Percentiles rank a stretch among this genome's conserved stretches.
phyloP scores from a whole-genome alignment of 2,797 vertebrate species.

The Lagodon rhomboides region DNA sequence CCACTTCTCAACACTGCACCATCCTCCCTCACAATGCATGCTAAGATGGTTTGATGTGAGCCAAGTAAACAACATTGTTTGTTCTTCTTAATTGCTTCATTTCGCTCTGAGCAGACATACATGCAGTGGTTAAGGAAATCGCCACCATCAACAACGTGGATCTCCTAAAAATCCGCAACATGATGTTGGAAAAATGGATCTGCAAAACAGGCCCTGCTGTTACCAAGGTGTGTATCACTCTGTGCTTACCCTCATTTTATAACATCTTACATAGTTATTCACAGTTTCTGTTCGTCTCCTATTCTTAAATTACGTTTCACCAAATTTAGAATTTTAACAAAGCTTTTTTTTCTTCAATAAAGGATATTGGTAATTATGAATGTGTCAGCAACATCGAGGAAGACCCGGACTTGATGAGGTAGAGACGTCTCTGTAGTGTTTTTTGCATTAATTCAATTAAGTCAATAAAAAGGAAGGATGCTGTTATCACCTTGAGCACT shows the following conservation, averaged over 20 bases:
- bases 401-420: constrained; percentile 93
- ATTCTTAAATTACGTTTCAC: neutral
- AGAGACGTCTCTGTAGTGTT: constrained; percentile 4
- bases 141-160: constrained; percentile 92
- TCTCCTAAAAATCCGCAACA: constrained; percentile 90
- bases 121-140: constrained; percentile 90
- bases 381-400: constrained; percentile 85
- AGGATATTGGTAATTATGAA: constrained; percentile 85
- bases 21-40: neutral
- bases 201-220: constrained; percentile 84
- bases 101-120: constrained; percentile 87
- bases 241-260: neutral
- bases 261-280: neutral
- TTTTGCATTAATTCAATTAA: neutral
- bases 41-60: neutral
- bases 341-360: constrained; percentile 15
- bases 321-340: neutral
- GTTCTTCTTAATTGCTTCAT: neutral
- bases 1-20: neutral
- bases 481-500: neutral
- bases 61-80: neutral
- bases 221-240: constrained; percentile 80
- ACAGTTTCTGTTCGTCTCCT: neutral
- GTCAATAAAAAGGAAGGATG: neutral
- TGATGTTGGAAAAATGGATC: constrained; percentile 94